These are phyloP conservation scores for Synanthedon andrenaeformis DNA, from an alignment of 2,888 invertebrate genomes.

Conservation along the genomic window DNA sequence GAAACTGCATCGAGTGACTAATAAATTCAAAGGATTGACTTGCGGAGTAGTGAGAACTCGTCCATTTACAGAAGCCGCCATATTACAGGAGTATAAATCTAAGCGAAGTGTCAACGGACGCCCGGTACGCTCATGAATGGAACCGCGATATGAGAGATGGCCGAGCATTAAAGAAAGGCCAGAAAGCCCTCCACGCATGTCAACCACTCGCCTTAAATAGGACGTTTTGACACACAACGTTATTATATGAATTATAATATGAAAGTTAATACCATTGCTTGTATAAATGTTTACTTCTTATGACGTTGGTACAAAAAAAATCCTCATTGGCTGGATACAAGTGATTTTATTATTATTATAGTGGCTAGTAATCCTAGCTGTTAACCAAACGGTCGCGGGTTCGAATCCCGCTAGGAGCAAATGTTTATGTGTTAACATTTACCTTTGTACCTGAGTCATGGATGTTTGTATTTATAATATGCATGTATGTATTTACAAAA, in stretches of 20 bases:
- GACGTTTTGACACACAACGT: conserved; percentile 59
- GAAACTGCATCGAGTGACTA: conserved; percentile 29
- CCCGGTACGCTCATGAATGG: conserved; percentile 45
- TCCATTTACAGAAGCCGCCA: conserved; percentile 62
- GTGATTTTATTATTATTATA: no score
- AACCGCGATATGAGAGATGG: conserved; percentile 53
- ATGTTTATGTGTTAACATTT: no score
- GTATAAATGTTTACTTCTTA: no score
- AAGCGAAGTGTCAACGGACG: conserved; percentile 49
- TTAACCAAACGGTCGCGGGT: no score
- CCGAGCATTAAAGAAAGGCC: conserved; percentile 30
- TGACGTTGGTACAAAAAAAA: no score
- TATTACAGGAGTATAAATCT: conserved; percentile 59
- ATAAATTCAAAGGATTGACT: conserved; percentile 64
- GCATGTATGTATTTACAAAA: no score
- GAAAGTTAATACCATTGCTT: conserved; percentile 26
- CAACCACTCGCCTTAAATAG: conserved; percentile 31
- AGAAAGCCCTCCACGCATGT: conserved; percentile 32
- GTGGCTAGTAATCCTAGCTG: no score
- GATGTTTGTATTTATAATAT: no score
- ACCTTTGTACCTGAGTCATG: no score
- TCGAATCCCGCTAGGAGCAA: no score
- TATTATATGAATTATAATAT: conserved; percentile 58
- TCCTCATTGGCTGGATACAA: no score
- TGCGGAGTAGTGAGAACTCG: conserved; percentile 54